Evolutionary conservation across 2,888 invertebrate genomes (phyloP).

Genomic region (Drosophila yooni): DNA sequence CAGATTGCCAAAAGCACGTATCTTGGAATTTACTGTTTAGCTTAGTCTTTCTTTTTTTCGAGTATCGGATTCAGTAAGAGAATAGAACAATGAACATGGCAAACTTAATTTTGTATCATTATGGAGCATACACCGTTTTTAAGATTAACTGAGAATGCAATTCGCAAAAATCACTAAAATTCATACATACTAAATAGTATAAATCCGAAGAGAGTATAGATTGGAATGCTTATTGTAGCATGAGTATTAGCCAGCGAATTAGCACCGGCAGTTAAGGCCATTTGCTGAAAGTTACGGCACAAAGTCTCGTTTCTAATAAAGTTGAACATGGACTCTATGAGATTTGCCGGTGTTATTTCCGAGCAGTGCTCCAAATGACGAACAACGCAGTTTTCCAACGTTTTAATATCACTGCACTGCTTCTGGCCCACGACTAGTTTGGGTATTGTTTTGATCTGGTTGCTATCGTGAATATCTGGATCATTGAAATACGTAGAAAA

Average conservation of each 20-base stretch:
- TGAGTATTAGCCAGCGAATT: neutral
- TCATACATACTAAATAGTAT: conserved; percentile 12
- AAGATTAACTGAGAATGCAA: conserved; percentile 5
- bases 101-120: conserved; percentile 7
- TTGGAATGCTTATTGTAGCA: conserved; percentile 13
- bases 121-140: conserved; percentile 14
- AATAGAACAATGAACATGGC: conserved; percentile 1
- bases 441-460: conserved; percentile 86
- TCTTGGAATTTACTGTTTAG: neutral
- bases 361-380: conserved; percentile 76
- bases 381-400: conserved; percentile 80
- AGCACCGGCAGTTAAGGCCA: conserved; percentile 37
- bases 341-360: conserved; percentile 83
- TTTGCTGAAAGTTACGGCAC: conserved; percentile 71
- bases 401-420: conserved; percentile 82
- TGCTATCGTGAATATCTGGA: conserved; percentile 84
- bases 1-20: conserved; percentile 1
- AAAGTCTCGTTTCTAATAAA: conserved; percentile 83
- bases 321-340: conserved; percentile 83
- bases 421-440: conserved; percentile 87
- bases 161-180: conserved; percentile 23
- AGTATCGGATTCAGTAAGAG: neutral
- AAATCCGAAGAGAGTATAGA: conserved; percentile 18
- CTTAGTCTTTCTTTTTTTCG: neutral
- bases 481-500: conserved; percentile 85